Percentiles rank a stretch among this genome's conserved stretches.
phyloP scores from a whole-genome alignment of 1,140 invertebrate genomes.

The Bombus pyrosoma region DNA sequence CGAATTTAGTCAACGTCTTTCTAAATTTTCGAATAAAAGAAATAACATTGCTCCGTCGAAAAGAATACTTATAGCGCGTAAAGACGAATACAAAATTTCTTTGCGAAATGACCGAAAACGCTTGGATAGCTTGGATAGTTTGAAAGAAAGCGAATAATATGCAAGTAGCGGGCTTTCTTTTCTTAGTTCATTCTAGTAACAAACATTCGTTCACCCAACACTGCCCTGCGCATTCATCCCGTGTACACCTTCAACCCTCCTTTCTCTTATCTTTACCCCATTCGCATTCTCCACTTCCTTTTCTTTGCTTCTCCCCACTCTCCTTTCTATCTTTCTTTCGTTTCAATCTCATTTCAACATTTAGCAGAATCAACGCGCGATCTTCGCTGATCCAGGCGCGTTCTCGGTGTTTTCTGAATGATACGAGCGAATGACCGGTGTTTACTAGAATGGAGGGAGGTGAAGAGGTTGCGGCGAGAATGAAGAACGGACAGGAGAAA shows the following conservation, averaged over 20 bases:
- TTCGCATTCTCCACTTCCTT: no score
- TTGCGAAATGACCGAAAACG: no score
- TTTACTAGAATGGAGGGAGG: not conserved
- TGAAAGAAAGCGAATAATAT: not conserved
- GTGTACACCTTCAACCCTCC: not conserved
- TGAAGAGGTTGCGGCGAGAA: not conserved
- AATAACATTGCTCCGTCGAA: no score
- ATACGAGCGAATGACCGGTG: slow-evolving; percentile 4
- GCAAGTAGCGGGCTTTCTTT: not conserved
- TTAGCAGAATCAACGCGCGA: not conserved
- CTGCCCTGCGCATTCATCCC: not conserved
- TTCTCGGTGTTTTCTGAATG: not conserved
- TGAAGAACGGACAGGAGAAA: not conserved
- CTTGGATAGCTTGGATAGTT: no score
- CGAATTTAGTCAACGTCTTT: not conserved
- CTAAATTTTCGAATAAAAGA: not conserved
- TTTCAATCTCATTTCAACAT: not conserved
- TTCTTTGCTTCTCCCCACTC: accelerated
- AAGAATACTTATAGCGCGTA: no score
- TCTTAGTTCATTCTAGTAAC: not conserved
- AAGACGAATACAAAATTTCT: no score
- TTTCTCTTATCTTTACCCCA: not conserved
- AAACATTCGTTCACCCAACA: not conserved
- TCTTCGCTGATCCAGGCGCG: not conserved
- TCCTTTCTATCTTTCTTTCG: not conserved